These are phyloP conservation scores for Aphidoletes aphidimyza DNA, from an alignment of 2,888 invertebrate species.

Conservation along the genomic window DNA sequence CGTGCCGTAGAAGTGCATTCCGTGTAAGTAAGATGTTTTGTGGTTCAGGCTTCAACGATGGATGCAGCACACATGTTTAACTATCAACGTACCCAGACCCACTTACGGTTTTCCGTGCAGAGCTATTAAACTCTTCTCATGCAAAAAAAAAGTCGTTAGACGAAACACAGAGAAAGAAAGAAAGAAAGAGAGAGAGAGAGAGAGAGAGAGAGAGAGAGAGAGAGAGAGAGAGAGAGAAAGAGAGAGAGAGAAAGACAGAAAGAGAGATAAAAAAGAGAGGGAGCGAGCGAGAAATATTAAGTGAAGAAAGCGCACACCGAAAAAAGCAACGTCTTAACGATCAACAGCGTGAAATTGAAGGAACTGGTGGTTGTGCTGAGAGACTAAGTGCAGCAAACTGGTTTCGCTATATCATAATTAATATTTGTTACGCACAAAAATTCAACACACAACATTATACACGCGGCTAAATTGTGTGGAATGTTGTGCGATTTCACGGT, in stretches of 20 bases:
- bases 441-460: slow-evolving; percentile 29
- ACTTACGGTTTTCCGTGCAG: slow-evolving; percentile 29
- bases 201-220: neutral
- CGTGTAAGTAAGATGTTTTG: neutral
- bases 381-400: slow-evolving; percentile 12
- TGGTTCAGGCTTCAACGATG: neutral
- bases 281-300: neutral
- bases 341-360: slow-evolving; percentile 18
- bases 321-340: neutral
- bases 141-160: slow-evolving; percentile 39
- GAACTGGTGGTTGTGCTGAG: neutral
- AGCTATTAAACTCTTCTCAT: slow-evolving; percentile 29
- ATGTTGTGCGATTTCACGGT: slow-evolving; percentile 2
- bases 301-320: neutral
- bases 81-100: slow-evolving; percentile 43
- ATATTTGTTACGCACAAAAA: slow-evolving; percentile 36
- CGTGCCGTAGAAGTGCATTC: neutral
- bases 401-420: slow-evolving; percentile 37
- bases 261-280: neutral
- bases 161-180: neutral
- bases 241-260: neutral
- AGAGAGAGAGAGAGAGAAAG: neutral
- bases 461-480: neutral
- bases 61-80: neutral
- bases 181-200: neutral